phyloP scores from a whole-genome alignment of 2,797 vertebrate species.

The Acanthurus leucopareius region DNA sequence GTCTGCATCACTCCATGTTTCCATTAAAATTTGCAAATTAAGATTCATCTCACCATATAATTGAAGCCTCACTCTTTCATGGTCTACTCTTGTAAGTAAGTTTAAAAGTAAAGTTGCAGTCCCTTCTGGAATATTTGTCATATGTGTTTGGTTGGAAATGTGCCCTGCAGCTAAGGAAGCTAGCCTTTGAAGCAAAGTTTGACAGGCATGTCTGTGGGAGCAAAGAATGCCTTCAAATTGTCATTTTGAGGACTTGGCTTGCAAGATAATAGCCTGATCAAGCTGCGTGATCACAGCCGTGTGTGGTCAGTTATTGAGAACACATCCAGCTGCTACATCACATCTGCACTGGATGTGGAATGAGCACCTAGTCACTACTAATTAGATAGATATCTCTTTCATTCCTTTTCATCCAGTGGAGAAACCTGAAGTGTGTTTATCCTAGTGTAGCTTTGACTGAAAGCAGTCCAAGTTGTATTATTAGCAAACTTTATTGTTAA shows the following conservation, averaged over 20 bases:
- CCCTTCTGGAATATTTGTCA: conserved; percentile 35
- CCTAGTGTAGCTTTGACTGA: background rate
- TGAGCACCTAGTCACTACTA: background rate
- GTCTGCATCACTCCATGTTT: conserved; percentile 67
- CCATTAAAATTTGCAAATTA: conserved; percentile 74
- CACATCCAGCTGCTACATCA: conserved; percentile 1
- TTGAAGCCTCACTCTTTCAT: conserved; percentile 55
- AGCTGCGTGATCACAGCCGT: background rate
- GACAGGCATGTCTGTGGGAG: conserved; percentile 36
- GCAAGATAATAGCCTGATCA: background rate
- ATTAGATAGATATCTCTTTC: background rate
- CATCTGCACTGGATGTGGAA: background rate
- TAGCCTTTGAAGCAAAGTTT: conserved; percentile 41
- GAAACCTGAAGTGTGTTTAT: background rate
- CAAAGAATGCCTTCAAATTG: conserved; percentile 32
- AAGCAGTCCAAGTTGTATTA: background rate
- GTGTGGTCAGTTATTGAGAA: background rate
- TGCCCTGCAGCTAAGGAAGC: conserved; percentile 10
- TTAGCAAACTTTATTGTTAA: too few relatives aligned
- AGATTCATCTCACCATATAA: conserved; percentile 70
- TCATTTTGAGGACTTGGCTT: conserved; percentile 9
- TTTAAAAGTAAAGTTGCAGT: conserved; percentile 50
- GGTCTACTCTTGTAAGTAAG: conserved; percentile 25
- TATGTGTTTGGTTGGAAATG: conserved; percentile 32
- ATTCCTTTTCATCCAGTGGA: background rate